phyloP scores from a whole-genome alignment of 2,797 vertebrate genomes.

The Myripristis jacobus region DNA sequence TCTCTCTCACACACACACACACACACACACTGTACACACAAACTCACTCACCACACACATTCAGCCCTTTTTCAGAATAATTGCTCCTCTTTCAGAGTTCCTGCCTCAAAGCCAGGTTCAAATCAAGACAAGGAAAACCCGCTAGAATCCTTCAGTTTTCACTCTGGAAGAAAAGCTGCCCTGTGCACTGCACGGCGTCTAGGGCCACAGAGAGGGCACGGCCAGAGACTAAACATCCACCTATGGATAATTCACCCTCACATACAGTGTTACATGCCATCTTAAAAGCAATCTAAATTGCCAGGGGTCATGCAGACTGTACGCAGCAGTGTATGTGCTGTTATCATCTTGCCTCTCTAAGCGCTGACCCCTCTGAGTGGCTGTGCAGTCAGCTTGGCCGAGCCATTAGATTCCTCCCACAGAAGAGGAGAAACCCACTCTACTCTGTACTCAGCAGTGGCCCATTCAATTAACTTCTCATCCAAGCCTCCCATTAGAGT shows the following conservation, averaged over 20 bases:
- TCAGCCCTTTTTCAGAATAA: conserved; percentile 25
- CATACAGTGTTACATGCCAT: conserved; percentile 8
- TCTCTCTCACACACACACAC: too few species aligned
- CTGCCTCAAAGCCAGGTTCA: conserved; percentile 15
- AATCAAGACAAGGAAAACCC: conserved; percentile 20
- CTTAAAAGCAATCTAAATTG: conserved; percentile 45
- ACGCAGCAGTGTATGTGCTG: neutral
- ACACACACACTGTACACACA: conserved; percentile 5
- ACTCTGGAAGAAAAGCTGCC: conserved; percentile 4
- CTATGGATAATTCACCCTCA: conserved; percentile 26
- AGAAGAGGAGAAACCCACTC: conserved; percentile 52
- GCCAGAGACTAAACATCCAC: conserved; percentile 12
- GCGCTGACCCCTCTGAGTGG: conserved; percentile 55
- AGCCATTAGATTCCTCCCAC: conserved; percentile 59
- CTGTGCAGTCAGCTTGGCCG: conserved; percentile 26
- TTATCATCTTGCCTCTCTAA: conserved; percentile 16
- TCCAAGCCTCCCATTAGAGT: conserved; percentile 67
- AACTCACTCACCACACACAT: neutral
- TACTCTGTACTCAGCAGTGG: conserved; percentile 48
- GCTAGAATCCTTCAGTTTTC: neutral
- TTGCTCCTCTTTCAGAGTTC: conserved; percentile 13
- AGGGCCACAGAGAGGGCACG: neutral
- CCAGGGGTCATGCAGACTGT: conserved; percentile 33
- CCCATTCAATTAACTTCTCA: conserved; percentile 70
- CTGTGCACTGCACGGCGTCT: conserved; percentile 8